These are phyloP conservation scores for Magallana nippona DNA, from an alignment of 2,888 invertebrate species.

Conservation along the genomic window DNA sequence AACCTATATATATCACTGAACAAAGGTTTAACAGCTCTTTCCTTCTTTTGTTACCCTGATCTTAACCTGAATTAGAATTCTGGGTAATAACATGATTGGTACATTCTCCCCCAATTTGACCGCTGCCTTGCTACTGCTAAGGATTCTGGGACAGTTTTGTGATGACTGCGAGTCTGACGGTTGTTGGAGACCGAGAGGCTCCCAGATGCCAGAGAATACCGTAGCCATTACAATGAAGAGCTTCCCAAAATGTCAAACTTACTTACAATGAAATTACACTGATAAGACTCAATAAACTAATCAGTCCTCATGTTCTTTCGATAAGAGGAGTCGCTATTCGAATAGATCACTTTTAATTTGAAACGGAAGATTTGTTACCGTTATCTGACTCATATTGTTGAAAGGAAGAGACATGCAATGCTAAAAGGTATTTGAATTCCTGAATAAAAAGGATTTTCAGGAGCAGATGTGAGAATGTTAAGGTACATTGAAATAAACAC, in stretches of 20 bases:
- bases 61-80: too few relatives aligned
- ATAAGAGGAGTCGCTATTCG: not conserved
- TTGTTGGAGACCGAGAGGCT: not conserved
- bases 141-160: not conserved
- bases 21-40: too few relatives aligned
- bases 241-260: slow-evolving; percentile 12
- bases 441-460: not conserved
- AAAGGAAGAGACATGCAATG: not conserved
- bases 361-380: slow-evolving; percentile 6
- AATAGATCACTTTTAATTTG: slow-evolving; percentile 16
- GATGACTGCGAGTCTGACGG: not conserved
- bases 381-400: not conserved
- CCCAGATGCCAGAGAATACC: not conserved
- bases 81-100: too few relatives aligned
- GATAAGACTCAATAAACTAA: slow-evolving; percentile 27
- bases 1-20: too few relatives aligned
- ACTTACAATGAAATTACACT: not conserved
- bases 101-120: not conserved
- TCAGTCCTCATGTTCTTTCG: slow-evolving; percentile 6
- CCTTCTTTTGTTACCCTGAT: too few relatives aligned
- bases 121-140: not conserved
- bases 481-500: too few relatives aligned
- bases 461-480: too few relatives aligned
- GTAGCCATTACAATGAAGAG: slow-evolving; percentile 14
- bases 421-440: not conserved